Evolutionary conservation across 2,888 invertebrate species (phyloP), one percentile per base, ranked within the genome.

Genomic region (Agrotis puta): DNA sequence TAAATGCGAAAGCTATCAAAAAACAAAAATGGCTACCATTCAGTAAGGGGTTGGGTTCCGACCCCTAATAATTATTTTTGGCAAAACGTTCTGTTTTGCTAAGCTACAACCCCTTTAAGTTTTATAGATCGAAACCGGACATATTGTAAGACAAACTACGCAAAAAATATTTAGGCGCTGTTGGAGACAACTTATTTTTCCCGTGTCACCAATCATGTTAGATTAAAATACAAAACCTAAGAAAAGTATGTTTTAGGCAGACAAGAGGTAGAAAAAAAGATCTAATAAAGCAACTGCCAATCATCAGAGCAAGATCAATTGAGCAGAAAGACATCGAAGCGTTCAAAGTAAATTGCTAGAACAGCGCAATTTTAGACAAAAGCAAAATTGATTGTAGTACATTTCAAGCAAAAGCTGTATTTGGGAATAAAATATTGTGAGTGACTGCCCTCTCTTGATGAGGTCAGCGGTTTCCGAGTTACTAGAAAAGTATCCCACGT

Each of bases 291-390:
- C 13, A 67, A 54, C 58, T 54, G 63, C 27, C 54, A 59, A 62
- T 62, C 27, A 62, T 58, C 50, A 81, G 22, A 33, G 16, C 13
- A 53, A 47, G 24, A 62, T 65, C 62, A 81, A 62, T 81, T 62
- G 77, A 57, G 53, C 27, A 54, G 24, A 80, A 81, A 62, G 53
- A 76, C 47, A 53, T 53, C 18, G 20, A 16, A 74, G 22, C 43
- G 69, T 33, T 64, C 39, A 20, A 80, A 69, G 47, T 24, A 70
- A 78, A 81, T 76, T 69, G 63, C 48, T 61, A 43, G 48, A 64
- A 47, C 7, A 22, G 50, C 24, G 47, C 48, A 48, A 77, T 76
- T 80, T 81, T 45, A 24, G 43, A 61, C 63, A 57, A 62, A 69
- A 24, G 48, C 33, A 39, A 45, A 59, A 59, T 45, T 58, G 47